These are phyloP conservation scores for Alcis repandata DNA, from an alignment of 2,888 invertebrate genomes.

Conservation along the genomic window DNA sequence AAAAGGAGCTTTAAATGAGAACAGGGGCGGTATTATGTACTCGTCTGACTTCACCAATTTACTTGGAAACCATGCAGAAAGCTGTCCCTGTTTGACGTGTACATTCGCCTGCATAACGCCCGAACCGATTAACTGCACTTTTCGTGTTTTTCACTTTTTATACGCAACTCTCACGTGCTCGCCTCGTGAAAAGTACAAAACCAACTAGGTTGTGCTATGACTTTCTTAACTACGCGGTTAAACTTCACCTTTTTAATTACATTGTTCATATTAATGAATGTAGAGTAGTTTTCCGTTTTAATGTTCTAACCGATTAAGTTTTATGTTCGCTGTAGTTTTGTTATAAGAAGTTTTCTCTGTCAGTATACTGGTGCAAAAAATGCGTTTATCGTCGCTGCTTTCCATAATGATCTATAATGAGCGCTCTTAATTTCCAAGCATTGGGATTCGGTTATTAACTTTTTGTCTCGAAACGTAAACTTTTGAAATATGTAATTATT, in stretches of 20 bases:
- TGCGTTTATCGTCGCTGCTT: conserved; percentile 29
- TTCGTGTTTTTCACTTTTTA: conserved; percentile 17
- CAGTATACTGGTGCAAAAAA: conserved; percentile 25
- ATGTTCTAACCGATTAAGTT: not conserved
- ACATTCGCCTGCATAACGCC: conserved; percentile 44
- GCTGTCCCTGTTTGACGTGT: conserved; percentile 51
- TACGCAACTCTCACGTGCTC: conserved; percentile 10
- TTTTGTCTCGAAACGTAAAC: conserved; percentile 24
- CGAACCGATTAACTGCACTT: not conserved
- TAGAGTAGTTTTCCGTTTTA: conserved; percentile 18
- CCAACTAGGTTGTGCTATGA: conserved; percentile 1
- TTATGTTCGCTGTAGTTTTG: not conserved
- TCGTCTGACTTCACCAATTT: conserved; percentile 47
- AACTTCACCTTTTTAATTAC: conserved; percentile 30
- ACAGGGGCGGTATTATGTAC: conserved; percentile 38
- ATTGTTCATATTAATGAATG: conserved; percentile 13
- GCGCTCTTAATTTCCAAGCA: conserved; percentile 33
- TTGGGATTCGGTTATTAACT: conserved; percentile 24
- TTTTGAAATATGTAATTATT: conserved; percentile 11
- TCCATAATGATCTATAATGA: conserved; percentile 39
- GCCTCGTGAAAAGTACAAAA: conserved; percentile 9
- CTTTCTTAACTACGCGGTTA: conserved; percentile 15
- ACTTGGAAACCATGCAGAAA: conserved; percentile 58
- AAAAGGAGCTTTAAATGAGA: conserved; percentile 11
- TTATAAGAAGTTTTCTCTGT: conserved; percentile 15